Evolutionary conservation across 2,888 invertebrate genomes (phyloP), one percentile per base, ranked within the genome.

Genomic region (Apodemia mormo): DNA sequence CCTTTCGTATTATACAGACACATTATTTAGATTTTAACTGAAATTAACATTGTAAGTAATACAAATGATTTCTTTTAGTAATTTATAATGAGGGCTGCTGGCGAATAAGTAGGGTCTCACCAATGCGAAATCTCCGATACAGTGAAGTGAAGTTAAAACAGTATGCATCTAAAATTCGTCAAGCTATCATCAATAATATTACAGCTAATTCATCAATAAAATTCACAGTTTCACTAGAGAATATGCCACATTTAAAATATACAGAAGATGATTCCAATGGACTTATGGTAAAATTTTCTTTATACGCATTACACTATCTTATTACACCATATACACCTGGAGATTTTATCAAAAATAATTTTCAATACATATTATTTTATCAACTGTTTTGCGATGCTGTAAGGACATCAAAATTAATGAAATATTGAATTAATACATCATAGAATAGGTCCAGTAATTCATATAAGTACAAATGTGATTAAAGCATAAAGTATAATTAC

Each of bases 41-140:
- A 54, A n/a, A n/a, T n/a, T 6, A 56, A 5, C 52, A 4, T 65
- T 9, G 45, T 58, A 30, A 68, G 61, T 1, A 22, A 33, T 43
- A 30, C 14, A 49, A 4, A 49, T 49, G 0, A 40, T 49, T 49
- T 14, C 14, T 78, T 85, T 80, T 33, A 93, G 92, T 81, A 9
- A 90, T 92, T 71, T 92, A 88, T 74, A 89, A 89, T 73, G 91
- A 92, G 81, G 83, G 85, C 0, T 80, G 82, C 58, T 93, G 93
- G 93, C 82, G 84, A 66, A 33, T 92, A 45, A 82, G 79, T 75
- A 86, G 82, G 76, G 88, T 93, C 1, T 91, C 94, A 7, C 92
- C 92, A 6, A 75, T 94, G 68, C 81, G 84, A 71, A 86, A 89
- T 71, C 82, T 93, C 67, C 79, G 85, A 56, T 90, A 89, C 70